Conservation (phyloP, 1,140 invertebrate genomes). For the Eciton burchellii region DNA sequence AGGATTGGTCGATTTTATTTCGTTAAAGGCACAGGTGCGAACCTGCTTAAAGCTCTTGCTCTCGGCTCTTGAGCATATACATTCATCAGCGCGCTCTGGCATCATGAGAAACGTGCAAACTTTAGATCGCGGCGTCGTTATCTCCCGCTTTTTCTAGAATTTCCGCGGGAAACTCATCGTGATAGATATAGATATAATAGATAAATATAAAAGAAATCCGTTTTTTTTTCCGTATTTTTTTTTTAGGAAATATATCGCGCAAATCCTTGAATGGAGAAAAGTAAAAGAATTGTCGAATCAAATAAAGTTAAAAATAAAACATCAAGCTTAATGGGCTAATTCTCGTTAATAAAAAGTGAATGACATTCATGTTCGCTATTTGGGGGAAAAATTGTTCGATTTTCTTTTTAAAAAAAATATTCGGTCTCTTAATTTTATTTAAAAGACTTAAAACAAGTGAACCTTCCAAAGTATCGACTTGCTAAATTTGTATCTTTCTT, state of each 20-base stretch:
- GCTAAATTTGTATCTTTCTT: not conserved
- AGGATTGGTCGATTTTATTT: not conserved
- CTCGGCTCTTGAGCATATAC: not conserved
- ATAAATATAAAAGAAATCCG: too few relatives aligned
- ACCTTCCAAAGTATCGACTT: too few relatives aligned
- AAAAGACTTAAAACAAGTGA: not conserved
- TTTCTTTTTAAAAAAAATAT: not conserved
- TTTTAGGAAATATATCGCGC: too few relatives aligned
- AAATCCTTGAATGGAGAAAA: not conserved
- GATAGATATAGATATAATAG: slow-evolving; percentile 15
- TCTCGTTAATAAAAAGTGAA: not conserved
- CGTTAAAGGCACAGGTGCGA: slow-evolving; percentile 9
- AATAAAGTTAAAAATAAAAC: not conserved
- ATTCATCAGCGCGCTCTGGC: slow-evolving; percentile 12
- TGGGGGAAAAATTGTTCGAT: not conserved
- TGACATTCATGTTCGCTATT: not conserved
- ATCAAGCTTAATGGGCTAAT: not conserved
- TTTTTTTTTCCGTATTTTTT: too few relatives aligned
- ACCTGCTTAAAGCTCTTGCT: slow-evolving; percentile 3
- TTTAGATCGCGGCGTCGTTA: not conserved
- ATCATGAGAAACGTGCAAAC: slow-evolving; percentile 9
- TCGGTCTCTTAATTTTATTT: not conserved
- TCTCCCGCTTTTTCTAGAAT: not conserved
- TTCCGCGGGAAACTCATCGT: not conserved
- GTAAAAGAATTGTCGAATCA: not conserved